phyloP scores from a whole-genome alignment of 2,113 vertebrate genomes.

The Dasyurus viverrinus region DNA sequence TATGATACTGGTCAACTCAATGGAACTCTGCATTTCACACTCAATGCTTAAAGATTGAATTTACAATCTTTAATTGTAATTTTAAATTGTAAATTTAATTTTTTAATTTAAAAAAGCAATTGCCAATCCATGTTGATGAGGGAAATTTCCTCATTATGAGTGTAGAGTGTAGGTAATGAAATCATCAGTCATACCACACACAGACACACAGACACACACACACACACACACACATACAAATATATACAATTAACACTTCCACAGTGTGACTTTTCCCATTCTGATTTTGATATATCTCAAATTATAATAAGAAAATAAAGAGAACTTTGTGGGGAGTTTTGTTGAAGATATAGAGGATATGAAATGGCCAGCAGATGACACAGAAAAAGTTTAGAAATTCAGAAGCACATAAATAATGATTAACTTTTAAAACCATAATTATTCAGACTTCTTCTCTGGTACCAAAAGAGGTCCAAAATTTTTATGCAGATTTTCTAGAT shows the following conservation, averaged over 20 bases:
- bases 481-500: not conserved
- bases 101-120: too few relatives aligned
- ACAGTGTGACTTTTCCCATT: not conserved
- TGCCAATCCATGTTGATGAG: not conserved
- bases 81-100: too few relatives aligned
- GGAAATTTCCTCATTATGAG: not conserved
- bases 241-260: not conserved
- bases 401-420: not conserved
- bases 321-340: not conserved
- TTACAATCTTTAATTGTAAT: too few relatives aligned
- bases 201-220: not conserved
- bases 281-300: not conserved
- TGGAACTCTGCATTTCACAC: not conserved
- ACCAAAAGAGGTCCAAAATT: not conserved
- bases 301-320: not conserved
- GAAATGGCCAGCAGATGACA: too few relatives aligned
- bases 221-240: not conserved
- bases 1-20: not conserved
- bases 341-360: not conserved
- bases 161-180: not conserved
- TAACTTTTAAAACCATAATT: not conserved
- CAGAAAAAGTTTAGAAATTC: not conserved
- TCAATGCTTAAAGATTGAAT: not conserved
- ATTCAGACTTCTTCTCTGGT: not conserved
- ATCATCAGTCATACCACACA: not conserved